phyloP scores from a whole-genome alignment of 2,113 vertebrate genomes.

The Hiodon tergisus region DNA sequence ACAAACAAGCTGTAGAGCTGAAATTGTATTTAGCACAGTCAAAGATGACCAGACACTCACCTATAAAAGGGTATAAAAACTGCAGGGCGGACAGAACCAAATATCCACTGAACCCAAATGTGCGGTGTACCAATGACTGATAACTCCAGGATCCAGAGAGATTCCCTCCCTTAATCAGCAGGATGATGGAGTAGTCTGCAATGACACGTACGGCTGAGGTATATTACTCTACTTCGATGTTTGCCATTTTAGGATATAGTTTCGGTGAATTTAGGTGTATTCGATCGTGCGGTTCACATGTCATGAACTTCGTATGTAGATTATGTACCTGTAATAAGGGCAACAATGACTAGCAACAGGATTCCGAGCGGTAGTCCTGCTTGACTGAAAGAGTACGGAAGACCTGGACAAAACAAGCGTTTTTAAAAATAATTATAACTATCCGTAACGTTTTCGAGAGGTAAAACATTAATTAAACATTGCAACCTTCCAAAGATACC shows the following conservation, averaged over 20 bases:
- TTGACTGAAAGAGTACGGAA: conserved; percentile 88
- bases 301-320: too few species aligned
- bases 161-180: conserved; percentile 84
- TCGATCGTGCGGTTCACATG: too few species aligned
- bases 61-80: conserved; percentile 94
- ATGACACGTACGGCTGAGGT: conserved; percentile 29
- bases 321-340: conserved; percentile 74
- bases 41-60: conserved; percentile 56
- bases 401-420: conserved; percentile 57
- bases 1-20: too few species aligned
- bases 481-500: too few species aligned
- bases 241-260: neutral
- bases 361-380: conserved; percentile 87
- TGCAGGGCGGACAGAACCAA: conserved; percentile 80
- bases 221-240: too few species aligned
- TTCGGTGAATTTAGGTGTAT: neutral
- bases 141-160: conserved; percentile 81
- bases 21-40: too few species aligned
- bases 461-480: too few species aligned
- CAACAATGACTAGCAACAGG: conserved; percentile 76
- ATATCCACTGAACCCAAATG: conserved; percentile 82
- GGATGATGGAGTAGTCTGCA: conserved; percentile 88
- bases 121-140: conserved; percentile 80
- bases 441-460: too few species aligned
- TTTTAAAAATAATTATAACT: neutral